Conservation (phyloP, 2,113 vertebrate species). For the Lophius piscatorius region DNA sequence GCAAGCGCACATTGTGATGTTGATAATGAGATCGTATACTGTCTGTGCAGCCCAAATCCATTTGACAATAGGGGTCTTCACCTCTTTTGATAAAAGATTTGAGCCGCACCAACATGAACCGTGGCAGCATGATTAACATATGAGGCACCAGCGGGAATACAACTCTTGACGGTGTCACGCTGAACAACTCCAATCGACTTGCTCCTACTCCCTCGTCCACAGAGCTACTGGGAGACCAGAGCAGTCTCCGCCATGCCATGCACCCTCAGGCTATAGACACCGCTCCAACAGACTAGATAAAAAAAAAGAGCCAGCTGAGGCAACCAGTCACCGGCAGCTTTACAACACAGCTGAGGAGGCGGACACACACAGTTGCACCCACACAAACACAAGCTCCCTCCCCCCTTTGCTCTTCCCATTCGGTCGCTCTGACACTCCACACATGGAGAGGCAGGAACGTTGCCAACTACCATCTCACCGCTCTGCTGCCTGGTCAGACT, state of each 20-base stretch:
- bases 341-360: slow-evolving; percentile 71
- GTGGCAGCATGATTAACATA: background rate
- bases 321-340: slow-evolving; percentile 65
- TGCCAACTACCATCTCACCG: slow-evolving; percentile 57
- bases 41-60: no score
- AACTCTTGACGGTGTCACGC: no score
- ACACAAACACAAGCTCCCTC: slow-evolving; percentile 28
- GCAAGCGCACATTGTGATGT: no score
- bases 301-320: slow-evolving; percentile 76
- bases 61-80: no score
- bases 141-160: no score
- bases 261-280: slow-evolving; percentile 73
- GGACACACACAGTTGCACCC: slow-evolving; percentile 17
- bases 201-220: slow-evolving; percentile 33
- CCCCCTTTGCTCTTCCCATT: slow-evolving; percentile 36
- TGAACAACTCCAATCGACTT: slow-evolving; percentile 45
- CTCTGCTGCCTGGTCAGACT: slow-evolving; percentile 39
- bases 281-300: slow-evolving; percentile 74
- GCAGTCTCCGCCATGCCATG: slow-evolving; percentile 38
- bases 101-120: no score
- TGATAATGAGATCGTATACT: no score
- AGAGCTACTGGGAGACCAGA: slow-evolving; percentile 48
- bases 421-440: slow-evolving; percentile 51
- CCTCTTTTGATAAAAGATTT: no score
- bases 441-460: slow-evolving; percentile 45